phyloP scores from a whole-genome alignment of 64 coral and sea anemone genomes.

The Acropora yongei region DNA sequence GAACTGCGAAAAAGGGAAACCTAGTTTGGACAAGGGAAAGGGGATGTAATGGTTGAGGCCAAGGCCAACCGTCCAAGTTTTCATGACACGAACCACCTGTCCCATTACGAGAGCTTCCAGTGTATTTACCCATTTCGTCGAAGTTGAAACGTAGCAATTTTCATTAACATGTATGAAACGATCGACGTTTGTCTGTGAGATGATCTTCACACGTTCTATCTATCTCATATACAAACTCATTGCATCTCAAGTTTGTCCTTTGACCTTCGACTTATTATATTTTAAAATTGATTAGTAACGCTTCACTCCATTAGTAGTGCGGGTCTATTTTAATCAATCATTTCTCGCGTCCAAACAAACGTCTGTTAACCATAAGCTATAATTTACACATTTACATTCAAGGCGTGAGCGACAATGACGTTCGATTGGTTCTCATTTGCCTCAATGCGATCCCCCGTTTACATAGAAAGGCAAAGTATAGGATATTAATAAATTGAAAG shows the following conservation, averaged over 20 bases:
- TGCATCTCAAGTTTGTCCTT: too few relatives aligned
- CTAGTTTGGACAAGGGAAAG: not conserved
- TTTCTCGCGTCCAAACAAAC: not conserved
- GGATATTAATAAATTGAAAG: not conserved
- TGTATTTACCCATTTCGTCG: too few relatives aligned
- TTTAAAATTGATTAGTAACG: too few relatives aligned
- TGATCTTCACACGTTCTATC: too few relatives aligned
- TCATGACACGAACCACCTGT: not conserved
- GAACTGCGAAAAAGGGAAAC: not conserved
- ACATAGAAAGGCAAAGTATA: not conserved
- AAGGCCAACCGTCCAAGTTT: not conserved
- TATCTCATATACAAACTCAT: not conserved
- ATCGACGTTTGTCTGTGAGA: too few relatives aligned
- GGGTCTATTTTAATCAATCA: not conserved
- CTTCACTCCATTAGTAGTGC: not conserved
- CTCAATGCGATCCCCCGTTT: not conserved
- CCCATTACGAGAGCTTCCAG: not conserved
- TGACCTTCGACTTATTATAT: too few relatives aligned
- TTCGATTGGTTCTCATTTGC: not conserved
- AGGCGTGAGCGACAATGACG: too few relatives aligned
- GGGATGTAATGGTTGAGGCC: not conserved
- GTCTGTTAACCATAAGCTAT: conserved; percentile 2
- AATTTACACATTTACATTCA: not conserved
- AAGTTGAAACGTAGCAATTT: not conserved
- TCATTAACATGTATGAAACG: too few relatives aligned